Evolutionary conservation across 2,113 vertebrate genomes (phyloP), one percentile per base, ranked within the genome.

Genomic region (Microtus richardsoni): DNA sequence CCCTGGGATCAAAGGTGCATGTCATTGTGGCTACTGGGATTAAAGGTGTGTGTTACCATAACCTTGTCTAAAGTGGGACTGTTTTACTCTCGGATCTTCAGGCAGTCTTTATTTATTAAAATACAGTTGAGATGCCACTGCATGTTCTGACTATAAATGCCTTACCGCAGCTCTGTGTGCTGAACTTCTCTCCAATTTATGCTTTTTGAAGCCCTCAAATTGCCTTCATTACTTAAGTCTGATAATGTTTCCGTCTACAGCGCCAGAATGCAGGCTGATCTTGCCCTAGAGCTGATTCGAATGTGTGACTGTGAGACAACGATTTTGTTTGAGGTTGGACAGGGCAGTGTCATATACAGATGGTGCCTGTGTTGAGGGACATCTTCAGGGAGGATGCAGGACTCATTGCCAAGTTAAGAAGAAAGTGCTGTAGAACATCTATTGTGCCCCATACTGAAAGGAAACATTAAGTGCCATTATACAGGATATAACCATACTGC

Each of bases 381-480:
- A n/a, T 52, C 5, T 17, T 78, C 24, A 62, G 12, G 8, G 88
- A 8, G 36, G 19, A 41, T 58, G 16, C 47, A 58, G 44, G 19
- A 87, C 3, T 91, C 7, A 52, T 41, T 87, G 3, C 9, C 28
- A 91, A 77, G 33, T 4, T 64, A 44, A 49, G 64, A 68, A 86
- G 44, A 70, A 26, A 41, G 0, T 54, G 60, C n/a, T 58, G 78
- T 70, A 41, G 71, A 91, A 60, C 52, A 16, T 68, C 24, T 71
- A 93, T 91, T 94, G 14, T 82, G 39, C 2, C 3, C 8, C 62
- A 62, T 16, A 60, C 4, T 36, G 22, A 88, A n/a, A 52, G 91
- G 33, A 88, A 96, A 88, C 2, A 73, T 87, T 66, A 75, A 75
- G 7, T 78, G 44, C 89, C 47, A 78, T 87, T 78, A 91, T 26